phyloP scores from a whole-genome alignment of 2,888 invertebrate species.

The Rhagophthalmus giganteus region DNA sequence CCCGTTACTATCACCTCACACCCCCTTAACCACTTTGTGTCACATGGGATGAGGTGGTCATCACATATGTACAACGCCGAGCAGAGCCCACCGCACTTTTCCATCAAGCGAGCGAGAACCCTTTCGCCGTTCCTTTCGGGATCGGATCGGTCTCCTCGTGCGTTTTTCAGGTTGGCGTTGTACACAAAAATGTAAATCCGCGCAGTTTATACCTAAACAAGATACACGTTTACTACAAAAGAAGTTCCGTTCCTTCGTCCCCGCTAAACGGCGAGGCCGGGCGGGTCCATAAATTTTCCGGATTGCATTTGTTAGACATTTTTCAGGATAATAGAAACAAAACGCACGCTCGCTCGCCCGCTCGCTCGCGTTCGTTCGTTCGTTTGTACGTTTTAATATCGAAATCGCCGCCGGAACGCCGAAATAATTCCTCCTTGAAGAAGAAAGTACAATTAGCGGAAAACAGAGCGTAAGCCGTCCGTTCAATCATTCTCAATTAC shows the following conservation, averaged over 20 bases:
- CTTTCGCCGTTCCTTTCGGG: background rate
- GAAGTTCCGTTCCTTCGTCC: slow-evolving; percentile 2
- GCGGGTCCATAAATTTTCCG: slow-evolving; percentile 5
- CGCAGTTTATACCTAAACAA: slow-evolving; percentile 7
- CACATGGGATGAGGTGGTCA: slow-evolving; percentile 30
- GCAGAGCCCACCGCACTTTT: slow-evolving; percentile 9
- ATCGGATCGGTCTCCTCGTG: background rate
- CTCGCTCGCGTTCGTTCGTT: too few relatives aligned
- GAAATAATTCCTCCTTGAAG: slow-evolving; percentile 10
- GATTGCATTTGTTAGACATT: slow-evolving; percentile 8
- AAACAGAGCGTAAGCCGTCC: slow-evolving; percentile 27
- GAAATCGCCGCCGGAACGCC: background rate
- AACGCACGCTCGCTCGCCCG: too few relatives aligned
- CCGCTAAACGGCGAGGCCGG: slow-evolving; percentile 3
- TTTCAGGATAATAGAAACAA: background rate
- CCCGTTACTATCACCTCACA: slow-evolving; percentile 54
- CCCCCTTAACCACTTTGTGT: slow-evolving; percentile 35
- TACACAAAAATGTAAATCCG: slow-evolving; percentile 4
- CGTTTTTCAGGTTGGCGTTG: background rate
- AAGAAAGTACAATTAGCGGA: slow-evolving; percentile 25
- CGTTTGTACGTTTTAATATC: background rate
- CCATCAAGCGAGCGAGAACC: slow-evolving; percentile 1
- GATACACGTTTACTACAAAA: slow-evolving; percentile 3
- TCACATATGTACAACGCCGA: slow-evolving; percentile 29
- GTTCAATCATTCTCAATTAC: slow-evolving; percentile 56